Evolutionary conservation across 2,113 vertebrate species (phyloP).

Genomic region (Dermatemys mawii): DNA sequence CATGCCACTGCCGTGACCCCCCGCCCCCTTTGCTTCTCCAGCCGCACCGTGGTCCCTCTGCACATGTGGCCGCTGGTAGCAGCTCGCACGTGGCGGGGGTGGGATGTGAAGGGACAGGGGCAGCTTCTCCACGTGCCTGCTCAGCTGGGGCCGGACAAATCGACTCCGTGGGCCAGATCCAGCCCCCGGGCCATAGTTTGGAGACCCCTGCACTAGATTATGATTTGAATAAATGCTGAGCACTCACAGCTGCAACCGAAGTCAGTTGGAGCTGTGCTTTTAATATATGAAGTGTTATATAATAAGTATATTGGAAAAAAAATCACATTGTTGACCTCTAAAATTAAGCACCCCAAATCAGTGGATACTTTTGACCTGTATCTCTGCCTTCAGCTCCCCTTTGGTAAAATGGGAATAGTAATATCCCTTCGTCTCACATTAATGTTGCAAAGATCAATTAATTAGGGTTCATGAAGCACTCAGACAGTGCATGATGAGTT

Average conservation of each 20-base stretch:
- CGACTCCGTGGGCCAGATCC: too few relatives aligned
- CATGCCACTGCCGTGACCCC: too few relatives aligned
- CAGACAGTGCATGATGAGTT: neutral
- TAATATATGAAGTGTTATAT: neutral
- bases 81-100: too few relatives aligned
- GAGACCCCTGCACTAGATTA: neutral
- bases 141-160: too few relatives aligned
- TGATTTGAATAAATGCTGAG: neutral
- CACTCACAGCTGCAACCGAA: neutral
- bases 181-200: too few relatives aligned
- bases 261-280: neutral
- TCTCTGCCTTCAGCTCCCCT: neutral
- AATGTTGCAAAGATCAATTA: neutral
- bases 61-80: too few relatives aligned
- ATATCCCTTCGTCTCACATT: too few relatives aligned
- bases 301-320: neutral
- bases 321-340: neutral
- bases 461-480: neutral
- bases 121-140: too few relatives aligned
- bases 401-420: too few relatives aligned
- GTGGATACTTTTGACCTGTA: neutral
- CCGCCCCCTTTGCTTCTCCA: too few relatives aligned
- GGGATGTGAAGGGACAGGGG: too few relatives aligned
- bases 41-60: too few relatives aligned
- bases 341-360: neutral